Evolutionary conservation across 1,140 invertebrate genomes (phyloP), one percentile per base, ranked within the genome.

Genomic region (Leptopilina clavipes): DNA sequence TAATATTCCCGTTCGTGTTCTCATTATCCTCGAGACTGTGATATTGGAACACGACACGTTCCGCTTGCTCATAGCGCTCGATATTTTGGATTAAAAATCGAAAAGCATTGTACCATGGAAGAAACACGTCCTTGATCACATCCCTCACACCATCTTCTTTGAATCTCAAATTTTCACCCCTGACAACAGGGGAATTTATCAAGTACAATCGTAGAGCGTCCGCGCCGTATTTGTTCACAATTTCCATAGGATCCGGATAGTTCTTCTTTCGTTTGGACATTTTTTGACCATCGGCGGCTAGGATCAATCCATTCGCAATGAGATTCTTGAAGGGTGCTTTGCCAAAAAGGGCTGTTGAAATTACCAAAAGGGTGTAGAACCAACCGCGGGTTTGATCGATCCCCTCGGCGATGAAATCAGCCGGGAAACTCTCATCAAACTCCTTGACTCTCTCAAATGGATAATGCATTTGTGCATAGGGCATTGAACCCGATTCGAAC

Each of bases 401-500:
- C 17, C 98, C 98, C 92, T 99, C 99, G 37, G 97, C 98, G 86
- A 99, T 99, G 85, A 99, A 99, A 92, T 99, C 98, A 3, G 99
- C 99, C n/a, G 99, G 99, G 86, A 99, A 99, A 76, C 93, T 93
- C 54, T 97, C 95, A 82, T 98, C 95, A 91, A 99, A 99, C 70
- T 97, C 94, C 86, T 97, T 96, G 75, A 92, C 92, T 82, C 96
- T 95, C 88, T 99, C 96, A 91, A 98, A 98, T 8, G 99, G 99
- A 91, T 98, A 99, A 91, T 99, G 99, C 78, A 94, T 92, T 89
- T 99, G 98, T 3, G 98, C 98, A 86, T 98, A 99, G 2, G 99
- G 99, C 99, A 99, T 99, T 5, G 97, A 98, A 8, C 98, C 99
- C 17, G 97, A 99, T 89, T 99, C 99, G 91, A 99, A 99, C 99